Evolutionary conservation across 2,888 invertebrate genomes (phyloP).

Genomic region (Cataglyphis cursor): DNA sequence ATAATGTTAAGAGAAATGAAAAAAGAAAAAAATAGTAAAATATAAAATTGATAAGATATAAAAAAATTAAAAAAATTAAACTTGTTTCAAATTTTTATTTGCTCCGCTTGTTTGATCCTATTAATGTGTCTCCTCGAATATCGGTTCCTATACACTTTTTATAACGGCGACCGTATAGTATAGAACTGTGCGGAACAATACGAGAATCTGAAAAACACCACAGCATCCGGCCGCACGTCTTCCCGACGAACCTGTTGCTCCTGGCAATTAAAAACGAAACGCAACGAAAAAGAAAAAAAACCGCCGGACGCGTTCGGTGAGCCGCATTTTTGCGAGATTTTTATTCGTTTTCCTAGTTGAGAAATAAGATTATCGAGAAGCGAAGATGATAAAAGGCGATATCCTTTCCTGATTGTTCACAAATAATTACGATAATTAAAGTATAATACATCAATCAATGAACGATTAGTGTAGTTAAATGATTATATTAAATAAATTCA

Average conservation of each 20-base stretch:
- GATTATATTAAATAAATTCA: background rate
- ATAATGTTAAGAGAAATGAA: background rate
- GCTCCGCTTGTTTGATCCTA: background rate
- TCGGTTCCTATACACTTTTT: conserved; percentile 15
- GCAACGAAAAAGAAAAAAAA: conserved; percentile 33
- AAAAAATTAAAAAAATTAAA: background rate
- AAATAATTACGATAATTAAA: background rate
- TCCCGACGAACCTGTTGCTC: conserved; percentile 75
- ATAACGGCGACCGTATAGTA: conserved; percentile 13
- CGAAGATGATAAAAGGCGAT: background rate
- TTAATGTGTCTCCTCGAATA: background rate
- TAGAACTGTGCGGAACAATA: conserved; percentile 33
- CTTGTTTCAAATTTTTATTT: background rate
- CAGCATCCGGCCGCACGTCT: conserved; percentile 33
- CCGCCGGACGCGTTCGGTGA: conserved; percentile 56
- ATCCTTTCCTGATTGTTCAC: background rate
- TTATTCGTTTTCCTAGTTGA: conserved; percentile 40
- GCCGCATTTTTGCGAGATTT: conserved; percentile 63
- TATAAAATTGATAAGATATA: background rate
- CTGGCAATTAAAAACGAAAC: conserved; percentile 71
- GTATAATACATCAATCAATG: background rate
- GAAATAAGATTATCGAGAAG: conserved; percentile 59
- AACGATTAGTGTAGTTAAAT: background rate
- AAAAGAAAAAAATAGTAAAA: background rate
- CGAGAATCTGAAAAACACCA: conserved; percentile 42